A percentile compares a stretch with the other conserved stretches of the same genome.
phyloP scores from a whole-genome alignment of 2,113 vertebrate species.

The Smithornis capensis region DNA sequence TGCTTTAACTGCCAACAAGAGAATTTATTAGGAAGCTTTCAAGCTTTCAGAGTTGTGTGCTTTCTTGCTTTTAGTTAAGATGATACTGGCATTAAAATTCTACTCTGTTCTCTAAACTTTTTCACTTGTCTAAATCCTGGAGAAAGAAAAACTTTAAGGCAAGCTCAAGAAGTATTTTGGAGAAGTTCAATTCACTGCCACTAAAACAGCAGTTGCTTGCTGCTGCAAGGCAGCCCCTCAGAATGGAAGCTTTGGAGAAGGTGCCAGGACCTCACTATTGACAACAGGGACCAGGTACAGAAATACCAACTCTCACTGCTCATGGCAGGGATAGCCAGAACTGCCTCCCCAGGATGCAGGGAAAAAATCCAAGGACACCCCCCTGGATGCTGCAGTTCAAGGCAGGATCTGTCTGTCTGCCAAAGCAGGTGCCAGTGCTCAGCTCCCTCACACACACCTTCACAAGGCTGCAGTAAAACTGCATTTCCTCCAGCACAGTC shows the following conservation, averaged over 20 bases:
- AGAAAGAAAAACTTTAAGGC: background rate
- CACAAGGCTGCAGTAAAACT: background rate
- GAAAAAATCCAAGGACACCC: rapidly evolving
- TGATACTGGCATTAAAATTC: background rate
- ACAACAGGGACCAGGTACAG: background rate
- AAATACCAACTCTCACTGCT: background rate
- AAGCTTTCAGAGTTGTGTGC: background rate
- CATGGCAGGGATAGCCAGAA: background rate
- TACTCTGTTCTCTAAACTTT: background rate
- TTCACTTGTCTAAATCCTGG: background rate
- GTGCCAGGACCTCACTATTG: background rate
- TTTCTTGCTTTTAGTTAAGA: background rate
- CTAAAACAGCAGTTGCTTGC: background rate
- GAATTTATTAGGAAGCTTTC: background rate
- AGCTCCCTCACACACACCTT: background rate
- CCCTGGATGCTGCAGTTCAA: background rate
- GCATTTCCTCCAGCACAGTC: background rate
- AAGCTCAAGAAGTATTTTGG: background rate
- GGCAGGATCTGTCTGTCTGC: background rate
- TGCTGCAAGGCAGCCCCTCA: background rate
- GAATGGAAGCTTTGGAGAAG: background rate
- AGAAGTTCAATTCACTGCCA: background rate
- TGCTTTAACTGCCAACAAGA: background rate
- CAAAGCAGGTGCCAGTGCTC: background rate
- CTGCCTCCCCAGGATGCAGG: background rate